Evolutionary conservation across 2,113 vertebrate species (phyloP).

Genomic region (Chionomys nivalis): DNA sequence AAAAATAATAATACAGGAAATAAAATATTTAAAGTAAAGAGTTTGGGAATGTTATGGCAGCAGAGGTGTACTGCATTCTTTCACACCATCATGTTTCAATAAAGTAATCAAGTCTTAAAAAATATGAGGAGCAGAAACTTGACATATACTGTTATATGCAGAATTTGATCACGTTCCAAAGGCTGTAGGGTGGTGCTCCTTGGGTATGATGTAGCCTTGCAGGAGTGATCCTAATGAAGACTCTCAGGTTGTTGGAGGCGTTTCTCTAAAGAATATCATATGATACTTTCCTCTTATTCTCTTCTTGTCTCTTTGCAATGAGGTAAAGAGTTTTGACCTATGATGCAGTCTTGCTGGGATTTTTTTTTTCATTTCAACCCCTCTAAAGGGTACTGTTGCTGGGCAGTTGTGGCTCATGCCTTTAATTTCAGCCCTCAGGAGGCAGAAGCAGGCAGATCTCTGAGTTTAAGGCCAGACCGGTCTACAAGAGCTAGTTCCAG

Average conservation of each 20-base stretch:
- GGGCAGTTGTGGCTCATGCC: no score
- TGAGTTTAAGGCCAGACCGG: no score
- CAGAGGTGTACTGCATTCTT: neutral
- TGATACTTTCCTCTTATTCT: neutral
- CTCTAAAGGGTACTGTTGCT: neutral
- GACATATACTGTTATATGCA: neutral
- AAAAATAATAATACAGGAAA: neutral
- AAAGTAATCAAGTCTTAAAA: neutral
- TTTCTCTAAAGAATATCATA: no score
- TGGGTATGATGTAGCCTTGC: neutral
- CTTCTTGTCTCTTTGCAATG: neutral
- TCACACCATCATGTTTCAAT: neutral
- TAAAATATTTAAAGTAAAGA: neutral
- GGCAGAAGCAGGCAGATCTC: no score
- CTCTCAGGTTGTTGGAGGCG: neutral
- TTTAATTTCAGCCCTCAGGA: no score
- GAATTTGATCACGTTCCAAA: neutral
- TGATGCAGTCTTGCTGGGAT: neutral
- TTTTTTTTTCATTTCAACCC: neutral
- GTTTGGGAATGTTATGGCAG: neutral
- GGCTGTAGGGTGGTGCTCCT: neutral
- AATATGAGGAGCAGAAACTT: neutral
- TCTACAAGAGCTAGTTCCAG: no score
- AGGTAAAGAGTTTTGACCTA: neutral
- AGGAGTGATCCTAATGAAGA: no score